Evolutionary conservation across 2,888 invertebrate species (phyloP), one percentile per base, ranked within the genome.

Genomic region (Neria commutata): DNA sequence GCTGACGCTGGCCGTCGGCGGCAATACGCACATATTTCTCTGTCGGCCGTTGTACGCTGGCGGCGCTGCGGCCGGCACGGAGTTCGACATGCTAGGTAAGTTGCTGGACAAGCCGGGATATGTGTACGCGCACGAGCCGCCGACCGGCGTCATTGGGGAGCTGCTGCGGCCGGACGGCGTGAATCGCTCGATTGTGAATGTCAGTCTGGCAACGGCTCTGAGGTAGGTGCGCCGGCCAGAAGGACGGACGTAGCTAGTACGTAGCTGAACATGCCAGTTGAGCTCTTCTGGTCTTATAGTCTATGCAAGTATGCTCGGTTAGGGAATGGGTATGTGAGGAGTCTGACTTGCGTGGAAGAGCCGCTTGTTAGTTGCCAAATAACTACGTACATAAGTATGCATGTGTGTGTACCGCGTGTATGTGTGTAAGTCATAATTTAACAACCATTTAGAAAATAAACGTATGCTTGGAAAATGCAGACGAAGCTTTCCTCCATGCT

Each of bases 41-140:
- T 92, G 92, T 69, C 87, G 89, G 56, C 88, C 91, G 0, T 82
- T 92, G 40, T 88, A 89, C 83, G 89, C 87, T 63, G 53, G 40
- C 24, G 51, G 16, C 6, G 56, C 45, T 53, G 51, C 0, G 84
- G 24, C 34, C 3, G 23, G 24, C 23, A 46, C 26, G 4, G 68
- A 88, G 62, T 91, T 88, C 72, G 82, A 83, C 26, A 85, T 86
- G 14, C 79, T 92, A 45, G 85, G 87, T 56, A 85, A 86, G 63
- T 83, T 91, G 25, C 81, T 92, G 61, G 91, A 92, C 71, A 83
- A 84, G 55, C 88, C 87, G 0, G 89, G 89, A 14, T 85, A 87
- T 54, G 80, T 89, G 0, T 85, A 87, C 69, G 83, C 84, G 8
- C 83, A 85, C 67, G 83, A 81, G 56, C 75, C 78, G 3, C 75